Conservation (phyloP, 2,797 vertebrate genomes). For the Tenualosa ilisha region DNA sequence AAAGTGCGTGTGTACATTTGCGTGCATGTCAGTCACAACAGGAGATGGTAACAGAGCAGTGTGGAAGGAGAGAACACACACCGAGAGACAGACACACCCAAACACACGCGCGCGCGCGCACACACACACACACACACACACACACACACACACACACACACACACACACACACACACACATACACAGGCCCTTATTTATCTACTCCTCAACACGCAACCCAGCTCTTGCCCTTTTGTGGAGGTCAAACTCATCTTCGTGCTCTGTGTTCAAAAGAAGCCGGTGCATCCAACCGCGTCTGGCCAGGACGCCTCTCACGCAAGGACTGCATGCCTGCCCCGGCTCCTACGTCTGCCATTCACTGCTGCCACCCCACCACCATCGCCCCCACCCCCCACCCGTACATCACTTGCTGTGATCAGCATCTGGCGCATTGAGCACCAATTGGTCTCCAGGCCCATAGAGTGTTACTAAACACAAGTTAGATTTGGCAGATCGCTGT, state of each 20-base stretch:
- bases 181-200: slow-evolving; percentile 41
- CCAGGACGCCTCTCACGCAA: background rate
- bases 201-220: background rate
- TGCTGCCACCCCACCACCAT: background rate
- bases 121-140: slow-evolving; percentile 22
- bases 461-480: background rate
- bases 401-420: background rate
- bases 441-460: background rate
- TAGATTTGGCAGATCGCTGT: background rate
- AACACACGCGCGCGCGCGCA: slow-evolving; percentile 11
- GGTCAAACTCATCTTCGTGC: background rate
- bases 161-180: slow-evolving; percentile 22
- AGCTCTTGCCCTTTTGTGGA: background rate
- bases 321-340: background rate
- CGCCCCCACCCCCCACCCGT: too few species aligned
- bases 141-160: slow-evolving; percentile 48
- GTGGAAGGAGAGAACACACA: too few species aligned
- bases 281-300: background rate
- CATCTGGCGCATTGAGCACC: background rate
- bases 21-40: background rate
- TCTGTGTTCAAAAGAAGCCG: background rate
- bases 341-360: background rate
- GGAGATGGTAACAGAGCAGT: background rate
- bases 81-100: background rate
- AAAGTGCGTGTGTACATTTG: slow-evolving; percentile 8